These are phyloP conservation scores for Sander lucioperca DNA, from an alignment of 2,113 vertebrate species.

Conservation along the genomic window DNA sequence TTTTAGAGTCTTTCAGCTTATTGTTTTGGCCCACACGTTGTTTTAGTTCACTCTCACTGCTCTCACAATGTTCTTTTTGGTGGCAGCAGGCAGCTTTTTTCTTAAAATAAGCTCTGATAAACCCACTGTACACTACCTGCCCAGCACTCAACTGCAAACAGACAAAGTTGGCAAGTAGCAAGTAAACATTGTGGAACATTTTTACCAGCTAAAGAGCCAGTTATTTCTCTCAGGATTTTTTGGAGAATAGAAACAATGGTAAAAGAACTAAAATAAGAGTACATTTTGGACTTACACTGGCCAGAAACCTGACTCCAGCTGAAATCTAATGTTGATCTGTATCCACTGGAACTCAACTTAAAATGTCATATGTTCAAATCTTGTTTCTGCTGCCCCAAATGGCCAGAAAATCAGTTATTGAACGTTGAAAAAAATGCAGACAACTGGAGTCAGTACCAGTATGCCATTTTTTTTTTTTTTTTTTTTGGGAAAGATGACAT, in stretches of 20 bases:
- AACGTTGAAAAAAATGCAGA: too few species aligned
- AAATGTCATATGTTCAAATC: not conserved
- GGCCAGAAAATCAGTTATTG: too few species aligned
- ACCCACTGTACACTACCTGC: not conserved
- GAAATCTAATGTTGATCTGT: not conserved
- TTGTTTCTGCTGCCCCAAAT: too few species aligned
- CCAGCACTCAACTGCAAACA: not conserved
- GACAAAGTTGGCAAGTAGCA: not conserved
- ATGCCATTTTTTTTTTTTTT: not conserved
- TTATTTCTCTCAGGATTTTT: not conserved
- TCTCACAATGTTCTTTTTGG: not conserved
- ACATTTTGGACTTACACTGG: not conserved
- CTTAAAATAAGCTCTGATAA: not conserved
- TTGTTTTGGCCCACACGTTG: not conserved
- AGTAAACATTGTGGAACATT: not conserved
- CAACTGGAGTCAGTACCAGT: not conserved
- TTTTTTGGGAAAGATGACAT: too few species aligned
- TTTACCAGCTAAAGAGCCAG: not conserved
- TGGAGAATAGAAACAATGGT: constrained; percentile 2
- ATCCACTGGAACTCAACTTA: not conserved
- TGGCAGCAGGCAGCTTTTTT: not conserved
- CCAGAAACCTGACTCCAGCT: not conserved
- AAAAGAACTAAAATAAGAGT: not conserved
- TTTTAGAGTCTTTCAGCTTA: not conserved
- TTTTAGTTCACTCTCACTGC: not conserved